These are phyloP conservation scores for Dicranocentrus wangi DNA, from an alignment of 2,888 invertebrate species.

Conservation along the genomic window DNA sequence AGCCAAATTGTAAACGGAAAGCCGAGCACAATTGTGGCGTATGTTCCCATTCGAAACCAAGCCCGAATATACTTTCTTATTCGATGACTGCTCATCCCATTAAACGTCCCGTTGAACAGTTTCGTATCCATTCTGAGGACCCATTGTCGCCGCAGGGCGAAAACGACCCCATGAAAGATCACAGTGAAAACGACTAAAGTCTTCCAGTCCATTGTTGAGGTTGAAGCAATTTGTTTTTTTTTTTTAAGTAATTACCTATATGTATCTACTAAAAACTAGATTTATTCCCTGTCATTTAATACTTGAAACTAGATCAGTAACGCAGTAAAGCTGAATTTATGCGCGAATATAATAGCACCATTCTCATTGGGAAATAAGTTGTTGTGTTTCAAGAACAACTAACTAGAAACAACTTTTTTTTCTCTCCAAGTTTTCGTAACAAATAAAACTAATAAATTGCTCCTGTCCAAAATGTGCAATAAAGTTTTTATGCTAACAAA, in stretches of 20 bases:
- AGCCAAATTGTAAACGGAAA: constrained; percentile 72
- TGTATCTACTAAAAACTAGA: neutral
- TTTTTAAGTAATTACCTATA: neutral
- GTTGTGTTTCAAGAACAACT: too few species aligned
- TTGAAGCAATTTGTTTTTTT: too few species aligned
- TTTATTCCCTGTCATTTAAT: too few species aligned
- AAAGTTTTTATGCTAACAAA: too few species aligned
- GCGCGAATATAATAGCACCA: too few species aligned
- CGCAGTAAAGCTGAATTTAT: too few species aligned
- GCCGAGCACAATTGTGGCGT: constrained; percentile 70
- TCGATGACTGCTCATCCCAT: constrained; percentile 68
- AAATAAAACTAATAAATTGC: too few species aligned
- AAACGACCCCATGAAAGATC: constrained; percentile 71
- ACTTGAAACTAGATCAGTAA: too few species aligned
- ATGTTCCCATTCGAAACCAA: constrained; percentile 72
- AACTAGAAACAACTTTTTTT: too few species aligned
- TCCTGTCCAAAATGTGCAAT: too few species aligned
- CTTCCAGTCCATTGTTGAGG: constrained; percentile 72
- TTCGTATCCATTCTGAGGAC: constrained; percentile 67
- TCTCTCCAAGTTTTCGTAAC: too few species aligned
- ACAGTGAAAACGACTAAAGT: constrained; percentile 72
- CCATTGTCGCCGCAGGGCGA: constrained; percentile 70
- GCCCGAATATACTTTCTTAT: constrained; percentile 69
- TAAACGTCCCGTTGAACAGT: constrained; percentile 69
- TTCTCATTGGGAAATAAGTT: too few species aligned